Evolutionary conservation across 2,797 vertebrate species (phyloP).

Genomic region (Taenioides sp.): DNA sequence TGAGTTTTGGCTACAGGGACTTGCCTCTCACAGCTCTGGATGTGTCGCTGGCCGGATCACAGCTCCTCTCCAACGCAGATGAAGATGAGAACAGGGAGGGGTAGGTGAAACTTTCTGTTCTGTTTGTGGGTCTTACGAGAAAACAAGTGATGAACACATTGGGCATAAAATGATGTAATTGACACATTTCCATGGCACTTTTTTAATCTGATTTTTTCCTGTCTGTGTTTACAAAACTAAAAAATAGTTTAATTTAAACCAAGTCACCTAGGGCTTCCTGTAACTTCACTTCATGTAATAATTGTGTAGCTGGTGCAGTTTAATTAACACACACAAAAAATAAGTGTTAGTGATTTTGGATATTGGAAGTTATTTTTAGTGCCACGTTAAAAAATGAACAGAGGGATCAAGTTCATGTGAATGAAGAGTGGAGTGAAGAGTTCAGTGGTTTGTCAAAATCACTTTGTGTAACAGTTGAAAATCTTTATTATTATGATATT

Average conservation of each 20-base stretch:
- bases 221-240: background rate
- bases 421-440: background rate
- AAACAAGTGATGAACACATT: background rate
- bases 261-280: background rate
- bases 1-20: conserved; percentile 88
- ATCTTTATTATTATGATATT: background rate
- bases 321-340: background rate
- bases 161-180: background rate
- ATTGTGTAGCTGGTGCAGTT: background rate
- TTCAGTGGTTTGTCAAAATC: conserved; percentile 1
- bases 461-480: background rate
- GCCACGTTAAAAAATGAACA: background rate
- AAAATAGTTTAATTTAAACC: background rate
- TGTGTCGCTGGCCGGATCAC: conserved; percentile 87
- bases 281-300: background rate
- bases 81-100: conserved; percentile 90
- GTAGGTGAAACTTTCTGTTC: conserved; percentile 67
- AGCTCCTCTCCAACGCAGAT: conserved; percentile 88
- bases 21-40: conserved; percentile 86
- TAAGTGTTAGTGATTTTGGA: background rate
- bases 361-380: background rate
- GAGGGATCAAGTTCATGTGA: background rate
- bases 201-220: background rate
- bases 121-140: background rate
- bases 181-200: background rate